phyloP scores from a whole-genome alignment of 2,797 vertebrate species.

The Muraenolepis orangiensis region DNA sequence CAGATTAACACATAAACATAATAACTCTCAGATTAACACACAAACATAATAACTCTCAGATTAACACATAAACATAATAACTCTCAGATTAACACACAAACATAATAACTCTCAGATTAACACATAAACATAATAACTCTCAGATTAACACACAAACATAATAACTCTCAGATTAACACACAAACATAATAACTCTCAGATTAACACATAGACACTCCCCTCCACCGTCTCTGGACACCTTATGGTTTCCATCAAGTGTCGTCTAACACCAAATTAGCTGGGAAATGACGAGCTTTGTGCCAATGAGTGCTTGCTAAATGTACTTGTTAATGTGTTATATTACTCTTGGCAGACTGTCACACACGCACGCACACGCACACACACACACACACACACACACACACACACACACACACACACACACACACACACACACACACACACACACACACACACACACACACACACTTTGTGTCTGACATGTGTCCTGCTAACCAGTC shows the following conservation, averaged over 20 bases:
- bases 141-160: no score
- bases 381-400: constrained; percentile 5
- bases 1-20: no score
- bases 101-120: no score
- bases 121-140: no score
- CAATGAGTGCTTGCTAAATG: neutral
- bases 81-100: no score
- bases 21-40: no score
- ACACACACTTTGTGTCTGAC: neutral
- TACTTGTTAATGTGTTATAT: neutral
- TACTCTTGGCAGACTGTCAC: neutral
- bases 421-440: neutral
- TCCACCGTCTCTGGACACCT: neutral
- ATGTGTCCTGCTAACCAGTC: neutral
- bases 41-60: no score
- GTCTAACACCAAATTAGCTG: neutral
- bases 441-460: constrained; percentile 5
- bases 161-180: no score
- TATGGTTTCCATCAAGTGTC: neutral
- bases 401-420: constrained; percentile 7
- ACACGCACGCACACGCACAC: constrained; percentile 2
- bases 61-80: no score
- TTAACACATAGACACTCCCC: neutral
- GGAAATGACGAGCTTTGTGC: neutral
- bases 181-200: no score